These are phyloP conservation scores for Metalampra italica DNA, from an alignment of 2,888 invertebrate genomes.

Conservation along the genomic window DNA sequence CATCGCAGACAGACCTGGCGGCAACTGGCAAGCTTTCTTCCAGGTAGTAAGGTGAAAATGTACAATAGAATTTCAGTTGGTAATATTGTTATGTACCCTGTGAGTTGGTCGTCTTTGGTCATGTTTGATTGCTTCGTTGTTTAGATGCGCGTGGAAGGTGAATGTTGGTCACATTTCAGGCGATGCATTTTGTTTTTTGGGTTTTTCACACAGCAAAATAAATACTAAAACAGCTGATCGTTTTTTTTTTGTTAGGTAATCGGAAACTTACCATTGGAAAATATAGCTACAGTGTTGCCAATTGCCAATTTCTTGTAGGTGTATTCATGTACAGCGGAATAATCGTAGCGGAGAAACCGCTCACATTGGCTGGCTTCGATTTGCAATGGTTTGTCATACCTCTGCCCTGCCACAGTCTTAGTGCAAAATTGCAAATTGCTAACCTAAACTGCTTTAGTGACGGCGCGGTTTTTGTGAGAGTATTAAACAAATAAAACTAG, in stretches of 20 bases:
- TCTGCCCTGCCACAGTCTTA: too few relatives aligned
- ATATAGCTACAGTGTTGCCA: too few relatives aligned
- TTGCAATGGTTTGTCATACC: too few relatives aligned
- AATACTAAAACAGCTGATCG: conserved; percentile 1
- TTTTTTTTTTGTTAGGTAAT: neutral
- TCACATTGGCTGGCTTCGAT: too few relatives aligned
- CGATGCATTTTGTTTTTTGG: conserved; percentile 10
- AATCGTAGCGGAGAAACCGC: too few relatives aligned
- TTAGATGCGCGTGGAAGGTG: neutral
- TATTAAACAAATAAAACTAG: too few relatives aligned
- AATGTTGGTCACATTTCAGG: neutral
- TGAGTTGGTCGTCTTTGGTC: conserved; percentile 1
- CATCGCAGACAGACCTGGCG: conserved; percentile 51
- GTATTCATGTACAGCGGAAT: too few relatives aligned
- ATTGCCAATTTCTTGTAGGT: too few relatives aligned
- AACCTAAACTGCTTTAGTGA: too few relatives aligned
- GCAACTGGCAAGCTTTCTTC: conserved; percentile 38
- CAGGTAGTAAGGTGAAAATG: conserved; percentile 42
- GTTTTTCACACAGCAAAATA: conserved; percentile 11
- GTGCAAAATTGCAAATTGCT: too few relatives aligned
- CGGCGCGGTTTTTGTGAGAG: too few relatives aligned
- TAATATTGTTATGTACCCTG: conserved; percentile 16
- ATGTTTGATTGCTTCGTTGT: neutral
- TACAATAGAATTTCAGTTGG: conserved; percentile 48
- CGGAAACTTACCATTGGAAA: too few relatives aligned